Evolutionary conservation across 1,140 invertebrate genomes (phyloP), one percentile per base, ranked within the genome.

Genomic region (Charaxes varanes): DNA sequence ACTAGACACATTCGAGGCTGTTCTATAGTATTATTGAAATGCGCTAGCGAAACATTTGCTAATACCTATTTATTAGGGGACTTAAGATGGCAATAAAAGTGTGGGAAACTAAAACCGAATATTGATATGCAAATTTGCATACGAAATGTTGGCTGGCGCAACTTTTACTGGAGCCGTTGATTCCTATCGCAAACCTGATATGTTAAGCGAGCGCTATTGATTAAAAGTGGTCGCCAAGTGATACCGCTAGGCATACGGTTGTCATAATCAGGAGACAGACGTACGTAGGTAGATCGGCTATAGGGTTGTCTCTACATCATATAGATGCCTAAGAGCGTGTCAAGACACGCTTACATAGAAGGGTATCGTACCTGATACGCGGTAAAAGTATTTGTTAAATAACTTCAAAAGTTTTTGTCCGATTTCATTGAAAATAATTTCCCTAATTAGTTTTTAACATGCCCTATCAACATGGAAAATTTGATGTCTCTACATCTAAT

Each of bases 251-350:
- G 41, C 56, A 55, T 36, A 53, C 53, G 45, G 58, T 72, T 49
- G 63, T 79, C 67, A 71, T 76, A 81, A 77, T 77, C 74, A 62
- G 45, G n/a, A n/a, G n/a, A n/a, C 52, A 44, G 47, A 60, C 53
- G 45, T 44, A 47, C 42, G 34, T 58, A 52, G 46, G 52, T 41
- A 41, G 37, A 17, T 17, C 2, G 15, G n/a, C 3, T 10, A 18
- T 31, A 31, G 28, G 28, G 28, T 31, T 31, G 15, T 7, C 28
- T 17, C 15, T 7, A 4, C 15, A 14, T 24, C 19, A 13, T 5
- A 1, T 18, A 24, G 4, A 6, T 14, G 2, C 11, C 13, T 12
- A 11, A 18, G 2, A 30, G 27, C 40, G 41, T 34, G 30, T 35
- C 27, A 11, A 28, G 41, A 18, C 2, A 3, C 8, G n/a, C 2